A percentile compares a stretch with the other conserved stretches of the same genome.
These are phyloP conservation scores for Anguilla pacifica DNA, from an alignment of 2,797 vertebrate genomes.

Conservation along the genomic window DNA sequence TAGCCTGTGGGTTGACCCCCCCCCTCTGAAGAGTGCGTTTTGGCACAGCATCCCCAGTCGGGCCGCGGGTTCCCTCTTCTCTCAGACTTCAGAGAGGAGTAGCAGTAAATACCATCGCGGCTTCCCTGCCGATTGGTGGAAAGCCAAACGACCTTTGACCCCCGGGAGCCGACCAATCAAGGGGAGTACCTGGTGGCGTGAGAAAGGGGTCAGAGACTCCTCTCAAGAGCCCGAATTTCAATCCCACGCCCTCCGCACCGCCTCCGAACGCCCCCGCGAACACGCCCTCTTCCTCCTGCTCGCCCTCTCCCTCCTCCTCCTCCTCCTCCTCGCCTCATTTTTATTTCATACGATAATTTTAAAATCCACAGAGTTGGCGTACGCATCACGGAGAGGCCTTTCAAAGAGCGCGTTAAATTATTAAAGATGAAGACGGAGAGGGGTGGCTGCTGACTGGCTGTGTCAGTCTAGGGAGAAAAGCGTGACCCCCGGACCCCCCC, in stretches of 20 bases:
- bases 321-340: slow-evolving; percentile 60
- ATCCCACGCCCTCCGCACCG: too few relatives aligned
- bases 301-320: slow-evolving; percentile 47
- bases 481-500: background rate
- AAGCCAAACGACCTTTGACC: background rate
- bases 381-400: slow-evolving; percentile 64
- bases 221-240: background rate
- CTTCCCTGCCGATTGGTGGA: background rate
- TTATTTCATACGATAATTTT: slow-evolving; percentile 69
- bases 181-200: background rate
- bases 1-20: background rate
- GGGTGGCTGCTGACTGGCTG: slow-evolving; percentile 54
- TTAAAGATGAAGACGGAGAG: slow-evolving; percentile 64
- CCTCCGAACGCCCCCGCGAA: background rate
- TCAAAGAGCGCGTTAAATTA: slow-evolving; percentile 67
- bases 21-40: background rate
- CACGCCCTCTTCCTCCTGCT: slow-evolving; percentile 38
- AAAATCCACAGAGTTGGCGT: slow-evolving; percentile 71
- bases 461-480: background rate
- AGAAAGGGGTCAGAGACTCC: background rate
- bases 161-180: background rate
- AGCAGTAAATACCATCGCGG: background rate
- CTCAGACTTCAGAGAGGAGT: background rate
- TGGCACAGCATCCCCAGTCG: background rate
- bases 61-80: background rate